These are phyloP conservation scores for Globodera ellingtonae DNA, from an alignment of 1,140 invertebrate genomes.

Conservation along the genomic window DNA sequence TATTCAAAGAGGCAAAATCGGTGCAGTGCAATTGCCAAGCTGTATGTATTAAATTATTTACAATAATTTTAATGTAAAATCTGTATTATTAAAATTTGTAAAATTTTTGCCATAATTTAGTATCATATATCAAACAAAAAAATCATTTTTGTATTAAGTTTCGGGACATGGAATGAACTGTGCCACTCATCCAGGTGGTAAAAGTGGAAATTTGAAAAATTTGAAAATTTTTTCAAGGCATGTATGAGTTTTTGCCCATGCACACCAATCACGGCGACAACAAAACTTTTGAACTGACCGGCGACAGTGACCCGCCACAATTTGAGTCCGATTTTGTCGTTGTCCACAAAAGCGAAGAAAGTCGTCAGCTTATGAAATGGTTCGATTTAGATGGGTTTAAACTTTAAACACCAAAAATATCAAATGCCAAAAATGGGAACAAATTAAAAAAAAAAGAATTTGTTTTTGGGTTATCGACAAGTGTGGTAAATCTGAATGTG, in stretches of 20 bases:
- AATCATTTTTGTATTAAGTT: too few species aligned
- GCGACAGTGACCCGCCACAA: slow-evolving; percentile 3
- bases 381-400: neutral
- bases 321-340: slow-evolving; percentile 34
- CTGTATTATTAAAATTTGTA: too few species aligned
- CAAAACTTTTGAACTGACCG: slow-evolving; percentile 1
- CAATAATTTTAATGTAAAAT: slow-evolving; percentile 1
- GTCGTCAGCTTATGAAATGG: slow-evolving; percentile 28
- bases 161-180: too few species aligned
- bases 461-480: too few species aligned
- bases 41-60: neutral
- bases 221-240: slow-evolving; percentile 26
- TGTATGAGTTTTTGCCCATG: slow-evolving; percentile 33
- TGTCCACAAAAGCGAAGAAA: slow-evolving; percentile 33
- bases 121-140: too few species aligned
- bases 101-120: too few species aligned
- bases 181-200: too few species aligned
- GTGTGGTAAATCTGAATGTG: too few species aligned
- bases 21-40: slow-evolving; percentile 14
- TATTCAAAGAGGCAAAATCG: slow-evolving; percentile 6
- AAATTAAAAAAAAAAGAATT: too few species aligned
- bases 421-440: too few species aligned
- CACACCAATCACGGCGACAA: slow-evolving; percentile 8
- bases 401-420: too few species aligned
- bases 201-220: neutral